Percentiles rank a stretch among this genome's conserved stretches.
These are phyloP conservation scores for Limanda limanda DNA, from an alignment of 2,113 vertebrate species.

Conservation along the genomic window DNA sequence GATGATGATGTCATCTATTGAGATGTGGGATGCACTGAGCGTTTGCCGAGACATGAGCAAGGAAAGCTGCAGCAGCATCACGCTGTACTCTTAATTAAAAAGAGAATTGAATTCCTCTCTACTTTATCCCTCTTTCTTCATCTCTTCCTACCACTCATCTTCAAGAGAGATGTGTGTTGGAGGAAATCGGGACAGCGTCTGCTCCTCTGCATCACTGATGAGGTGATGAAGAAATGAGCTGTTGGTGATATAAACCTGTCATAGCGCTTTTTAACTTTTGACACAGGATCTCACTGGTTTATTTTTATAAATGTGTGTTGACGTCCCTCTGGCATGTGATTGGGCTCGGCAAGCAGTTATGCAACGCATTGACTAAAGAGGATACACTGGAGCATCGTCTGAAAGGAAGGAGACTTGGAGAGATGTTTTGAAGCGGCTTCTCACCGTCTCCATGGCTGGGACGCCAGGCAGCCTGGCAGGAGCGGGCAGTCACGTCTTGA, in stretches of 20 bases:
- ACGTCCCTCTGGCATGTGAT: background rate
- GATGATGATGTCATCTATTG: background rate
- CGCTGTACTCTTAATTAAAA: background rate
- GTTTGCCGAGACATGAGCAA: background rate
- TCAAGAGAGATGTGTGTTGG: slow-evolving; percentile 28
- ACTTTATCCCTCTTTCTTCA: background rate
- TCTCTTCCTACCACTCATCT: slow-evolving; percentile 10
- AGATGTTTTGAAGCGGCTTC: slow-evolving; percentile 62
- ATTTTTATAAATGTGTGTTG: slow-evolving; percentile 19
- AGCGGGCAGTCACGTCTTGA: background rate
- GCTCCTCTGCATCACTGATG: slow-evolving; percentile 31
- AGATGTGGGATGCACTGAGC: background rate
- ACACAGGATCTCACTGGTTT: background rate
- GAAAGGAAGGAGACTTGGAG: slow-evolving; percentile 54
- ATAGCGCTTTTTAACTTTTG: background rate
- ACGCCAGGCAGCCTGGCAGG: slow-evolving; percentile 17
- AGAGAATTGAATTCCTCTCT: background rate
- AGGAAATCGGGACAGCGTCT: slow-evolving; percentile 40
- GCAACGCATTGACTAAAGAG: slow-evolving; percentile 53
- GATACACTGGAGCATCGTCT: slow-evolving; percentile 39
- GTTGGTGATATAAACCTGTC: slow-evolving; percentile 1
- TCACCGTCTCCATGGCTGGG: background rate
- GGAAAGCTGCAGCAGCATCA: slow-evolving; percentile 16
- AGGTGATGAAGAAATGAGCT: slow-evolving; percentile 8
- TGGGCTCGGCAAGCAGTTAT: slow-evolving; percentile 33